A percentile compares a stretch with the other conserved stretches of the same genome.
Evolutionary conservation across 2,797 vertebrate genomes (phyloP).

Genomic region (Xenopus petersii): DNA sequence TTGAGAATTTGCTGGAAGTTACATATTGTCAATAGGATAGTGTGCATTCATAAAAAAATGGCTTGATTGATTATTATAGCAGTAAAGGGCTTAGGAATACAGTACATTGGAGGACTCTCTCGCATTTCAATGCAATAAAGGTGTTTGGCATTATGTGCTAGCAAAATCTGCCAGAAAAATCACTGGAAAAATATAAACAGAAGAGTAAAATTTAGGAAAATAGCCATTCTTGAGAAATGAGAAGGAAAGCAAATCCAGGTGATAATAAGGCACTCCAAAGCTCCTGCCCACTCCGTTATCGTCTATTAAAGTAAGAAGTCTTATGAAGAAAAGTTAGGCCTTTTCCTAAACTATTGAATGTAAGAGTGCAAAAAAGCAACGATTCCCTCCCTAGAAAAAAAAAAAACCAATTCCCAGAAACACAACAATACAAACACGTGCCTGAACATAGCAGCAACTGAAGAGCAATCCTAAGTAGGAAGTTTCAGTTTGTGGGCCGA

Average conservation of each 20-base stretch:
- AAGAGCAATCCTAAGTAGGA: constrained; percentile 10
- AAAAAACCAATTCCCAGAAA: not conserved
- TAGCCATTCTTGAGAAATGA: constrained; percentile 10
- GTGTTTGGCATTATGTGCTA: constrained; percentile 30
- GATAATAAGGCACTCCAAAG: constrained; percentile 43
- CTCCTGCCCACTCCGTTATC: constrained; percentile 17
- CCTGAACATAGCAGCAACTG: constrained; percentile 40
- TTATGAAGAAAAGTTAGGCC: too few relatives aligned
- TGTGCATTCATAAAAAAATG: constrained; percentile 12
- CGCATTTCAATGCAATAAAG: constrained; percentile 1
- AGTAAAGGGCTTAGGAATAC: constrained; percentile 21
- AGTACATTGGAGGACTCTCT: constrained; percentile 37
- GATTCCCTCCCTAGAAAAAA: not conserved
- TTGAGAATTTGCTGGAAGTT: constrained; percentile 24
- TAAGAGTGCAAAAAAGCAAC: too few relatives aligned
- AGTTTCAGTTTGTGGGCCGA: constrained; percentile 36
- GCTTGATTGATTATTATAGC: constrained; percentile 27
- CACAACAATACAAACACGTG: constrained; percentile 8
- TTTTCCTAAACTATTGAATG: not conserved
- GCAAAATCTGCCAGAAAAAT: not conserved
- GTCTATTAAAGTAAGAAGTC: too few relatives aligned
- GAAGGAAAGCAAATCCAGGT: constrained; percentile 30
- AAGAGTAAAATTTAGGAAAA: not conserved
- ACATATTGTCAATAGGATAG: not conserved
- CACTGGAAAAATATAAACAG: not conserved